phyloP scores from a whole-genome alignment of 2,113 vertebrate species.

The Perccottus glenii region DNA sequence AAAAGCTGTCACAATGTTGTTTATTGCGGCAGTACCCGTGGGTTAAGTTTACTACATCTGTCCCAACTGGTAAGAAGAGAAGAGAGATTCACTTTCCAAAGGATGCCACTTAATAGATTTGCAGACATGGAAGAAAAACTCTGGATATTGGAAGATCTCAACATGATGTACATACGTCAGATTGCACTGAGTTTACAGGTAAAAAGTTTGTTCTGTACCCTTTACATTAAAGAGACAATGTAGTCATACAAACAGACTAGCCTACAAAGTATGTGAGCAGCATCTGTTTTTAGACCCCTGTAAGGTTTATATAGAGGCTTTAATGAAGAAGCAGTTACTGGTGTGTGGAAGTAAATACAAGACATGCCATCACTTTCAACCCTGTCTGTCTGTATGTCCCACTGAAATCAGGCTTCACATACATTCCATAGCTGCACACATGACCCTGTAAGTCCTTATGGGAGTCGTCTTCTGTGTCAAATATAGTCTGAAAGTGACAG shows the following conservation, averaged over 20 bases:
- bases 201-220: constrained; percentile 39
- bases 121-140: constrained; percentile 90
- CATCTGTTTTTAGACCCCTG: constrained; percentile 1
- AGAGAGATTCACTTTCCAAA: constrained; percentile 37
- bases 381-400: constrained; percentile 35
- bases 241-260: no score
- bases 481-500: constrained; percentile 12
- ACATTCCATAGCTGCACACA: constrained; percentile 68
- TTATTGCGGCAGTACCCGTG: constrained; percentile 22
- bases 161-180: constrained; percentile 97
- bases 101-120: constrained; percentile 76
- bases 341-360: constrained; percentile 43
- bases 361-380: constrained; percentile 45
- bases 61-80: not conserved
- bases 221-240: no score
- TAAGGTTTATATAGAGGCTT: constrained; percentile 16
- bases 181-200: constrained; percentile 94
- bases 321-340: constrained; percentile 45
- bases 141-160: constrained; percentile 92
- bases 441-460: constrained; percentile 46
- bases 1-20: constrained; percentile 36
- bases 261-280: no score
- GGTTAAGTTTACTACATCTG: constrained; percentile 11
- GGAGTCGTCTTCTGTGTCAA: constrained; percentile 14
- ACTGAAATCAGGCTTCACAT: constrained; percentile 49